Evolutionary conservation across 2,797 vertebrate species (phyloP), one percentile per base, ranked within the genome.

Genomic region (Morelia viridis): DNA sequence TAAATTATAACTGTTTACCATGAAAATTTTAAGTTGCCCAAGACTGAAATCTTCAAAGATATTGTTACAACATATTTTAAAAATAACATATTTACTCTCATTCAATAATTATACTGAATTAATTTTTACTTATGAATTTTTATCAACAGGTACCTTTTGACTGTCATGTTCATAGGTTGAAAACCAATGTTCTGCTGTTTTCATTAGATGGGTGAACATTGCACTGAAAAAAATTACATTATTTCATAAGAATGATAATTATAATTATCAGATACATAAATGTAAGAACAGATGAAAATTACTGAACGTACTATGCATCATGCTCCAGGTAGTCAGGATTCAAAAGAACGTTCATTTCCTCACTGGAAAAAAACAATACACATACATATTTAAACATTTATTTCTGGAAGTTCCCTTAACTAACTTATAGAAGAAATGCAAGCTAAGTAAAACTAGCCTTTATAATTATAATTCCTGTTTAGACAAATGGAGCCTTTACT

Each of bases 171-270:
- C 99, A 93, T 98, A 99, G 96, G 98, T 99, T 96, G 99, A 99
- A 98, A 99, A 99, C 99, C 99, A 99, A 46, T 99, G 98, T 94
- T 99, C 99, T 87, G 99, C 98, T 1, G 98, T 99, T 95, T 99
- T 99, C 99, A 99, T 99, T 92, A 99, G 98, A 94, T 97, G 98
- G 22, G 98, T 99, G 97, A 99, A 99, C 98, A 99, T 98, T 58
- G 98, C 98, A 96, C 99, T 99, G 80, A 94, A 96, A 96, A 50
- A 95, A 94, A 94, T 94, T 62, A 46, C 31, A 26, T 85, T 35
- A 76, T 89, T 83, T 62, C 8, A 56, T 92, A 46, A 93, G 58
- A 10, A 90, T 80, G 10, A 87, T 61, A 19, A 61, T 41, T 1
- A 93, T 96, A 94, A 93, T 96, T 92, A 95, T 92, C 90, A 17